Conservation (phyloP, 1,140 invertebrate species). For the Danaus plexippus region DNA sequence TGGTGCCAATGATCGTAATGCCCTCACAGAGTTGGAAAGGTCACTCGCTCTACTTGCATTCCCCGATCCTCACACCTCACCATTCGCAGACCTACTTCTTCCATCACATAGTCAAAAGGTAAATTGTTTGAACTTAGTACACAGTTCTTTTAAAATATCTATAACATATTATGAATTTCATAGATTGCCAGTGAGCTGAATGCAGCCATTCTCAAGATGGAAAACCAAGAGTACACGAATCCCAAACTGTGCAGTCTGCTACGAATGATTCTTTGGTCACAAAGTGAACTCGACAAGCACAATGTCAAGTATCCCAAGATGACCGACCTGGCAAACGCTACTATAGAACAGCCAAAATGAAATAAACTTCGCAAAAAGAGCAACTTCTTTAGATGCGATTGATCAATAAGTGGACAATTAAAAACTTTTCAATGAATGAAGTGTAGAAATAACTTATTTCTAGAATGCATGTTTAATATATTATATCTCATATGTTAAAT, state of each 20-base stretch:
- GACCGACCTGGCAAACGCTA: conserved; percentile 87
- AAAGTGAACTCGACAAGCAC: conserved; percentile 94
- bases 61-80: conserved; percentile 94
- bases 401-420: conserved; percentile 2
- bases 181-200: conserved; percentile 98
- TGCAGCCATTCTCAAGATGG: conserved; percentile 93
- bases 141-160: conserved; percentile 2
- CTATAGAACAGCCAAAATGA: conserved; percentile 83
- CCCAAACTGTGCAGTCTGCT: conserved; percentile 92
- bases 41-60: conserved; percentile 96
- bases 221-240: conserved; percentile 90
- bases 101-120: conserved; percentile 95
- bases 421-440: too few relatives aligned
- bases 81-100: conserved; percentile 95
- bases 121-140: conserved; percentile 17
- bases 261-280: conserved; percentile 95
- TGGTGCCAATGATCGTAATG: conserved; percentile 89
- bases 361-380: conserved; percentile 16
- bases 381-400: conserved; percentile 18
- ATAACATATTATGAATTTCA: conserved; percentile 22
- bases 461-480: conserved; percentile 3
- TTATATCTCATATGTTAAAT: conserved; percentile 6
- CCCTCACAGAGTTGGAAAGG: conserved; percentile 83
- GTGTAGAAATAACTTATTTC: conserved; percentile 5
- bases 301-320: conserved; percentile 95